Conservation (phyloP, 2,797 vertebrate genomes). For the Melopsittacus undulatus region DNA sequence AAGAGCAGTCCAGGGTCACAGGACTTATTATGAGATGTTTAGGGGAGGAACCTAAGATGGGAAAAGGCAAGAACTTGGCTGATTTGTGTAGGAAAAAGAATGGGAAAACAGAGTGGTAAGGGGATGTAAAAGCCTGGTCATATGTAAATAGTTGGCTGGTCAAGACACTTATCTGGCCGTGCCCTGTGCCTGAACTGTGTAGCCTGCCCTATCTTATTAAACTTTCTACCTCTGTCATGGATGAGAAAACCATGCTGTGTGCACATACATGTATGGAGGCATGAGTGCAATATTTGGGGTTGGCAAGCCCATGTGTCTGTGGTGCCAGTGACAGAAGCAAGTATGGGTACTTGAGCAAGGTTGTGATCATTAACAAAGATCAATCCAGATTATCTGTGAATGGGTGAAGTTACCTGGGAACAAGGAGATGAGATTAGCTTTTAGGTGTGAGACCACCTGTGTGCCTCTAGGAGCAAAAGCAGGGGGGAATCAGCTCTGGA, state of each 20-base stretch:
- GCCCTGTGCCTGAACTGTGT: not conserved
- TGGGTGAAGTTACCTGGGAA: not conserved
- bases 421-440: not conserved
- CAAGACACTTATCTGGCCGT: not conserved
- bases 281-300: not conserved
- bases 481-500: not conserved
- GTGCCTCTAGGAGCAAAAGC: not conserved
- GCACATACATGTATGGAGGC: accelerated
- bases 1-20: not conserved
- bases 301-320: not conserved
- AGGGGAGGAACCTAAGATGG: not conserved
- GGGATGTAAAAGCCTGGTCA: not conserved
- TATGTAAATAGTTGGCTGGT: not conserved
- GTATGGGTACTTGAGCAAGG: accelerated
- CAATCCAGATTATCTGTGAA: not conserved
- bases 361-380: not conserved
- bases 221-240: not conserved
- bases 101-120: not conserved
- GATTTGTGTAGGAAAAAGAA: not conserved
- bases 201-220: not conserved
- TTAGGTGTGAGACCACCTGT: not conserved
- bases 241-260: not conserved
- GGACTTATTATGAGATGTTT: not conserved
- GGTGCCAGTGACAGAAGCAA: not conserved
- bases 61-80: not conserved